Evolutionary conservation across 2,797 vertebrate genomes (phyloP).

Genomic region (Phrynocephalus vlangalii): DNA sequence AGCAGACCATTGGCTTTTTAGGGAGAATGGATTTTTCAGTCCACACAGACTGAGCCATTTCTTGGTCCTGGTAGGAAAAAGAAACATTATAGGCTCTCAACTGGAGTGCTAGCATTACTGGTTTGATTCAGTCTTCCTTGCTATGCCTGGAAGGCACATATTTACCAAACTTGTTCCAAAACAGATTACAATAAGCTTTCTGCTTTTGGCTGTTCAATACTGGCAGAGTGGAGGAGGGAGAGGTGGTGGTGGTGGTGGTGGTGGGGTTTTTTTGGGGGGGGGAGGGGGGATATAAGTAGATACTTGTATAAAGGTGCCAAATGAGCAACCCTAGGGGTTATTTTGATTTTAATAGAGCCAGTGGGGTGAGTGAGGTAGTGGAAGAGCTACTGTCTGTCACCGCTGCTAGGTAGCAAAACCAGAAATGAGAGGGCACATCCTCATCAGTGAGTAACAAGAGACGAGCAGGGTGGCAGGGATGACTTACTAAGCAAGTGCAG

Average conservation of each 20-base stretch:
- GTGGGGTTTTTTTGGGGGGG: neutral
- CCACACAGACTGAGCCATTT: neutral
- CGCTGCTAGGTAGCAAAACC: neutral
- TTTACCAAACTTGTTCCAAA: neutral
- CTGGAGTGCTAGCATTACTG: neutral
- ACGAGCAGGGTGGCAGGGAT: neutral
- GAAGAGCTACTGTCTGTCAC: too few relatives aligned
- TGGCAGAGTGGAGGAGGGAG: neutral
- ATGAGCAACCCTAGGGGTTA: neutral
- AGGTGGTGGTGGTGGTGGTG: neutral
- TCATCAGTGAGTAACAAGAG: too few relatives aligned
- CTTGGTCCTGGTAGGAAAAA: neutral
- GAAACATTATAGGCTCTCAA: neutral
- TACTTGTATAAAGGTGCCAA: neutral
- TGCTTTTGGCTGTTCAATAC: neutral
- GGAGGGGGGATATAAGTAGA: neutral
- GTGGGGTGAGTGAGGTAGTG: neutral
- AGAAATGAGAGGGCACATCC: neutral
- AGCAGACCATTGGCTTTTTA: neutral
- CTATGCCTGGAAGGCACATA: neutral
- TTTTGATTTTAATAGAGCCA: neutral
- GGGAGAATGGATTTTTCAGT: neutral
- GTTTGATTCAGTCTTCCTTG: conserved; percentile 3
- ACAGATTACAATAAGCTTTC: neutral
- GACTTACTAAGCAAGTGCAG: neutral